phyloP scores from a whole-genome alignment of 23 tunicate species.

The Styela clava region DNA sequence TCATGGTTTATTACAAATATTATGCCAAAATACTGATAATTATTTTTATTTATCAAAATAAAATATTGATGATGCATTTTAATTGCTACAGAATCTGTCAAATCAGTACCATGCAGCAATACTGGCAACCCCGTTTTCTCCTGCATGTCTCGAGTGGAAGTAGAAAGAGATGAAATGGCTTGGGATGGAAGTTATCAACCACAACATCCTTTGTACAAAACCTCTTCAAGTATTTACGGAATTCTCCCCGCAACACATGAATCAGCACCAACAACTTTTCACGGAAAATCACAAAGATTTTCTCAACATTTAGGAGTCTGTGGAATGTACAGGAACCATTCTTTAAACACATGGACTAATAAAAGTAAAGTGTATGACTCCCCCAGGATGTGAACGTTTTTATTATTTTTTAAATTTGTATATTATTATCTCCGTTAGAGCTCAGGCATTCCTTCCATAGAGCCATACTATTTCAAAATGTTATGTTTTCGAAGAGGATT shows the following conservation, averaged over 20 bases:
- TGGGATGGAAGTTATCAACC: constrained; percentile 40
- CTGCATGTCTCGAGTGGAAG: constrained; percentile 57
- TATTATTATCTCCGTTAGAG: no score
- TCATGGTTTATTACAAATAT: no score
- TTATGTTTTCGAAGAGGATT: no score
- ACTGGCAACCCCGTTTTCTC: constrained; percentile 72
- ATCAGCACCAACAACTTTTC: constrained; percentile 67
- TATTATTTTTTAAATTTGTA: no score
- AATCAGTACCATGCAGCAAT: constrained; percentile 42
- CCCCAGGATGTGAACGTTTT: constrained; percentile 53
- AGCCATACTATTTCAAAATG: no score
- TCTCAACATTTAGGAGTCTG: constrained; percentile 74
- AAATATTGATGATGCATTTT: no score
- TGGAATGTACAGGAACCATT: constrained; percentile 92
- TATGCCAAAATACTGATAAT: no score
- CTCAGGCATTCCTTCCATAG: no score
- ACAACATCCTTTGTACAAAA: constrained; percentile 71
- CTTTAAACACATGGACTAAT: constrained; percentile 68
- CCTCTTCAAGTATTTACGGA: constrained; percentile 64
- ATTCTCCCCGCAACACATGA: constrained; percentile 63
- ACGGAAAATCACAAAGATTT: constrained; percentile 56
- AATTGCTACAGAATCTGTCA: not conserved
- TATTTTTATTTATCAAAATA: no score
- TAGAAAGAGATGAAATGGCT: constrained; percentile 35
- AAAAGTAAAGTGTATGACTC: constrained; percentile 77